Base-by-base conservation (phyloP, 2,797 vertebrate genomes). In the Chelon auratus region DNA sequence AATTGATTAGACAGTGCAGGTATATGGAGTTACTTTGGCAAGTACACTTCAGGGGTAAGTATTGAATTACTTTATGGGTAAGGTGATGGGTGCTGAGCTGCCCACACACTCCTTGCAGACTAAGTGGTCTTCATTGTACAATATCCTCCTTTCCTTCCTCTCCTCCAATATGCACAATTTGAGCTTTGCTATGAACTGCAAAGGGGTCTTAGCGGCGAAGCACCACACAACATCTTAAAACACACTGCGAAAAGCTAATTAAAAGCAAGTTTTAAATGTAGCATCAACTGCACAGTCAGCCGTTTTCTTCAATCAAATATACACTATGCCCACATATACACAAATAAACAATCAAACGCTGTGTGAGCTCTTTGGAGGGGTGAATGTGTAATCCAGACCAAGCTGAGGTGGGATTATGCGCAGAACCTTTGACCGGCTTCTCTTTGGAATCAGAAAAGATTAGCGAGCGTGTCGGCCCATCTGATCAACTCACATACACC, bases 401-500 rank as follows among this genome's bases (percentile, higher is more conserved):
- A 88, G 47, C 45, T 78, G 88, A 92, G 78, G 85, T 87, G 76
- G 87, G 88, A 92, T 94, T 93, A 93, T 72, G 78, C 30, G 26
- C 61, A 63, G 61, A 90, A 92, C 87, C 90, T 91, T 89, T 90
- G 89, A 89, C 92, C 88, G 75, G 83, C 88, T 92, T 92, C 81
- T 89, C 69, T 77, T 64, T 1, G 73, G 84, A 93, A 92, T 93
- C 88, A 90, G 80, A 63, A 87, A 82, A 87, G 90, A 90, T 93
- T 93, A 93, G 78, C 3, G 56, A 76, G 62, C 36, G 64, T 78
- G 72, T 70, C 24, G 52, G 36, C 76, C 62, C 62, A 82, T 84
- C 74, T 77, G 70, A 83, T 50, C 68, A 53, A 64, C 42, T 64
- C 55, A 72, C 70, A 66, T 64, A 61, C 68, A 52, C 75, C 62